Percentiles rank a stretch among this genome's conserved stretches.
Evolutionary conservation across 2,113 vertebrate species (phyloP).

Genomic region (Psammodynastes pulverulentus): DNA sequence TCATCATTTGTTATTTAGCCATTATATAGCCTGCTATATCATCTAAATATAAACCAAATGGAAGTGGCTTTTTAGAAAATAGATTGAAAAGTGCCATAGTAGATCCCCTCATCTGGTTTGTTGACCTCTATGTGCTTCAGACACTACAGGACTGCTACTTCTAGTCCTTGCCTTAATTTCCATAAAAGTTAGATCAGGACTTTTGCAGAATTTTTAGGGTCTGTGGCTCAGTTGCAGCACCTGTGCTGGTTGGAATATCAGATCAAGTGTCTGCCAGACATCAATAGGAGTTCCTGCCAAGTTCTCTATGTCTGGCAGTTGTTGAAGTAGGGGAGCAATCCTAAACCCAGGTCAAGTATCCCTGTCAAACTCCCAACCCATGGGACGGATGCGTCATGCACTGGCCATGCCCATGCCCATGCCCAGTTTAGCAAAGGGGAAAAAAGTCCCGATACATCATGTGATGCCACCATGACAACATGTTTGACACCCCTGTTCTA

Average conservation of each 20-base stretch:
- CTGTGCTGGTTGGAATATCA: background rate
- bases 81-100: background rate
- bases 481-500: too few relatives aligned
- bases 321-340: background rate
- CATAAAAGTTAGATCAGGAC: background rate
- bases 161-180: background rate
- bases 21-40: background rate
- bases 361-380: too few relatives aligned
- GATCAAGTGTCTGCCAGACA: background rate
- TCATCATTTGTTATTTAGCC: background rate
- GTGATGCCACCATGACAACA: too few relatives aligned
- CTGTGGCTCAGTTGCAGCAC: background rate
- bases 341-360: background rate
- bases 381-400: too few relatives aligned
- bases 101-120: background rate
- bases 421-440: too few relatives aligned
- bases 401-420: too few relatives aligned
- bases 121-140: background rate
- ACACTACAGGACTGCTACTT: background rate
- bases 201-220: background rate
- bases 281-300: background rate
- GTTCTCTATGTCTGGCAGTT: background rate
- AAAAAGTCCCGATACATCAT: too few relatives aligned
- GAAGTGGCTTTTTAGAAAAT: background rate
- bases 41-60: background rate